A percentile compares a stretch with the other conserved stretches of the same genome.
Conservation (phyloP, 2,113 vertebrate species). For the Aramus guarauna region DNA sequence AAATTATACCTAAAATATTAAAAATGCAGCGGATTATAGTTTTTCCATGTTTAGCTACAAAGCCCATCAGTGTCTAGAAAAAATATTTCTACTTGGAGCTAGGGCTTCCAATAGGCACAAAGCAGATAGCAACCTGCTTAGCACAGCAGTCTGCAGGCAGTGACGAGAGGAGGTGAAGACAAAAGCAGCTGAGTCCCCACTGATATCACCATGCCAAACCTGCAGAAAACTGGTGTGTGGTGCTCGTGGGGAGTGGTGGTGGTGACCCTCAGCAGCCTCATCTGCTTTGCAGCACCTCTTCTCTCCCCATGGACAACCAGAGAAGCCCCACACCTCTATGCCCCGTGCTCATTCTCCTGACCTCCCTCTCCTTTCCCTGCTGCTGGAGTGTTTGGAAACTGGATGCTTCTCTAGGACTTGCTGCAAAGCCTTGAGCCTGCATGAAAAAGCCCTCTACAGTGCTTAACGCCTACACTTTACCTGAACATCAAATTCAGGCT, state of each 20-base stretch:
- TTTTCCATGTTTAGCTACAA: background rate
- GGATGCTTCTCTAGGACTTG: background rate
- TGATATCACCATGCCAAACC: background rate
- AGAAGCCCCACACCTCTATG: fast-evolving
- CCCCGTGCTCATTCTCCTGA: fast-evolving
- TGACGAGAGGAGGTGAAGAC: fast-evolving
- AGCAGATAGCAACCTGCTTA: too few species aligned
- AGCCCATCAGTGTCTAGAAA: fast-evolving
- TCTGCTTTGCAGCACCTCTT: background rate
- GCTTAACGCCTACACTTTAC: background rate
- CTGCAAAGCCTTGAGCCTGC: background rate
- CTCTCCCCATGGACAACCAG: fast-evolving
- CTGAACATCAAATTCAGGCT: background rate
- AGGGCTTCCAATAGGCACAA: background rate
- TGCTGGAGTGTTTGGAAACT: background rate
- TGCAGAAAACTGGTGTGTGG: background rate
- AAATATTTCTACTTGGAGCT: background rate
- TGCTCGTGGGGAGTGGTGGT: fast-evolving
- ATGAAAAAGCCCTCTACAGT: background rate
- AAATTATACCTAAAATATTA: background rate
- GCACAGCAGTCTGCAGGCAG: background rate
- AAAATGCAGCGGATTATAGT: fast-evolving
- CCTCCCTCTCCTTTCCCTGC: background rate
- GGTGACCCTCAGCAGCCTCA: background rate
- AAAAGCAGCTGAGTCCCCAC: fast-evolving